These are phyloP conservation scores for Hybos culiciformis DNA, from an alignment of 2,888 invertebrate species.

Conservation along the genomic window DNA sequence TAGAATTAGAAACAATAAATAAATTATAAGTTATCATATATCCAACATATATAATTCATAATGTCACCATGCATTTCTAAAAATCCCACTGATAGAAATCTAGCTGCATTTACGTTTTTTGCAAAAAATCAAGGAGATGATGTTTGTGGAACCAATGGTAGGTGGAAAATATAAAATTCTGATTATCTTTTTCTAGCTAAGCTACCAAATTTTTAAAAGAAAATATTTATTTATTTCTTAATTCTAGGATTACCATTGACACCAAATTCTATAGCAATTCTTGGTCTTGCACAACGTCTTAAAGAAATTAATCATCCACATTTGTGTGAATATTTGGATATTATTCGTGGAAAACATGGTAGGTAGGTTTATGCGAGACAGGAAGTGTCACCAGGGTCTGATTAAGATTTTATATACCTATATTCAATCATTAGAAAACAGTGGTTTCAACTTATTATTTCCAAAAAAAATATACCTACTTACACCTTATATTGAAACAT, in stretches of 20 bases:
- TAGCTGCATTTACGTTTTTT: conserved; percentile 85
- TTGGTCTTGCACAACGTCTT: conserved; percentile 74
- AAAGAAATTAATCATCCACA: conserved; percentile 65
- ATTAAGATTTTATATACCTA: conserved; percentile 1
- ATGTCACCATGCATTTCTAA: conserved; percentile 19
- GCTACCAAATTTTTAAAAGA: too few species aligned
- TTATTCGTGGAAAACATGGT: conserved; percentile 91
- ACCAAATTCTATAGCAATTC: conserved; percentile 88
- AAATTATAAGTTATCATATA: too few species aligned
- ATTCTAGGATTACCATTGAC: conserved; percentile 90
- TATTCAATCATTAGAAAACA: conserved; percentile 1
- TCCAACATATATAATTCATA: conserved; percentile 1
- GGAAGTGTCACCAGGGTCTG: not conserved
- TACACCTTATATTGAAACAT: not conserved
- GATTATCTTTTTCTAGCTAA: too few species aligned
- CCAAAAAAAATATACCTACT: not conserved
- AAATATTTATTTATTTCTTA: too few species aligned
- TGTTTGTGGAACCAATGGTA: conserved; percentile 89
- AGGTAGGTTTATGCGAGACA: too few species aligned
- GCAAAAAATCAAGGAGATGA: conserved; percentile 82
- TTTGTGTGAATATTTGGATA: conserved; percentile 80
- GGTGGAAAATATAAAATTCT: too few species aligned
- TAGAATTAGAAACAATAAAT: too few species aligned
- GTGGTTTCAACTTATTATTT: conserved; percentile 3
- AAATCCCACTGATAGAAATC: conserved; percentile 15